Base-by-base conservation (phyloP, 1,140 invertebrate species). In the Gryon sp. region DNA sequence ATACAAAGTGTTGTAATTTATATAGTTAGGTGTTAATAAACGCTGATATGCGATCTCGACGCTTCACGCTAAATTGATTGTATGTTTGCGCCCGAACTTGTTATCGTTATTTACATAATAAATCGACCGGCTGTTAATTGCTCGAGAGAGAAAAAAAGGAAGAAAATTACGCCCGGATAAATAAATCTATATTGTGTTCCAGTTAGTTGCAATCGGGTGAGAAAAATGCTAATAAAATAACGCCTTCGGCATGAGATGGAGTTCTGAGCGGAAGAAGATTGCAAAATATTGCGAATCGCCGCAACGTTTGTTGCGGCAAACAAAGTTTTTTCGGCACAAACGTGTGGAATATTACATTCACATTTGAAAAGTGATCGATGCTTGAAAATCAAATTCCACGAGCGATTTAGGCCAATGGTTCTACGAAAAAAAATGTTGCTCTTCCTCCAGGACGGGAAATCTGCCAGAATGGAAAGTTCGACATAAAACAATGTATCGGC, bases 401-500 rank as follows among this genome's bases (percentile, higher is more conserved):
- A 52, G 19, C 53, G 22, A 70, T 70, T 70, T 60, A 45, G 66
- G 66, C 66, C 66, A 70, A 26, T 26, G 46, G 46, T 45, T 60
- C 28, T n/a, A n/a, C 32, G 30, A 20, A 60, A 70, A 70, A 52
- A 70, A 70, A 40, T 59, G 11, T 30, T 36, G n/a, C n/a, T n/a
- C n/a, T n/a, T 45, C 45, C 8, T 62, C 46, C 52, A 9, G 34
- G 34, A 22, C 38, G 68, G 57, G 68, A 72, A 53, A 30, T 7
- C 16, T 62, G 68, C 68, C 68, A 72, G 40, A 62, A 55, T 72
- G 16, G 57, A 63, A 63, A 63, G 40, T 63, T 50, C 32, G 7
- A 50, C 50, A 57, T 55, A 52, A 66, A 74, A 66, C 70, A 66
- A 66, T 66, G 60, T 50, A 66, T 60, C 34, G 52, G 28, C 26